Evolutionary conservation across 2,797 vertebrate genomes (phyloP).

Genomic region (Pseudomugil gertrudae): DNA sequence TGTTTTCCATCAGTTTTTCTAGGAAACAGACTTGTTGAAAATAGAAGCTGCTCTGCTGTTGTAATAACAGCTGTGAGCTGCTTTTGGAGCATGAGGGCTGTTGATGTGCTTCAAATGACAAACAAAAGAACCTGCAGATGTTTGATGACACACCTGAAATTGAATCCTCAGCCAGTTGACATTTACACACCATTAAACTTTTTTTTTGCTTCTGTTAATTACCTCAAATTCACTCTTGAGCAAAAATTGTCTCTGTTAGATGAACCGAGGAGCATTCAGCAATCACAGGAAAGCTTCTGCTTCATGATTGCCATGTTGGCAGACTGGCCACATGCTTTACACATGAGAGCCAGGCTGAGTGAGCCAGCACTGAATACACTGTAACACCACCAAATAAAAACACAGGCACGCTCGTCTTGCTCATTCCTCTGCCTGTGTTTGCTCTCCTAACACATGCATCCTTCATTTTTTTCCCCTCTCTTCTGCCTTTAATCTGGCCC

Average conservation of each 20-base stretch:
- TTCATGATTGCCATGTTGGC: conserved; percentile 59
- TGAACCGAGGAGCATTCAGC: conserved; percentile 23
- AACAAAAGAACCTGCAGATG: conserved; percentile 38
- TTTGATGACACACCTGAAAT: conserved; percentile 52
- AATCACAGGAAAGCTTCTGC: conserved; percentile 43
- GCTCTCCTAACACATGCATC: conserved; percentile 49
- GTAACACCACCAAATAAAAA: conserved; percentile 23
- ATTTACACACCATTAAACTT: conserved; percentile 5
- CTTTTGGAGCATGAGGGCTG: conserved; percentile 30
- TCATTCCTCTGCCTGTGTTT: conserved; percentile 38
- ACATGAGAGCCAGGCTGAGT: conserved; percentile 45
- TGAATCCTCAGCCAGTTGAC: conserved; percentile 23
- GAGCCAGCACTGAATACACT: conserved; percentile 22
- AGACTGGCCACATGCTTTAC: conserved; percentile 56
- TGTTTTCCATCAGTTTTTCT: conserved; percentile 28
- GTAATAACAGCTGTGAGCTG: conserved; percentile 55
- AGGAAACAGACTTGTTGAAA: conserved; percentile 32
- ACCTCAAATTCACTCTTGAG: conserved; percentile 17
- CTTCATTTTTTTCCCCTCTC: conserved; percentile 27
- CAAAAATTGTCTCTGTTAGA: conserved; percentile 25
- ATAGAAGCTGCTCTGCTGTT: conserved; percentile 37
- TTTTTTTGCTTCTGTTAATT: conserved; percentile 1
- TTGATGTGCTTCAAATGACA: conserved; percentile 36
- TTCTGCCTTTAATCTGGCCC: conserved; percentile 70
- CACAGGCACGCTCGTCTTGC: conserved; percentile 7